Evolutionary conservation across 2,888 invertebrate genomes (phyloP), one percentile per base, ranked within the genome.

Genomic region (Pantelozetes paolii): DNA sequence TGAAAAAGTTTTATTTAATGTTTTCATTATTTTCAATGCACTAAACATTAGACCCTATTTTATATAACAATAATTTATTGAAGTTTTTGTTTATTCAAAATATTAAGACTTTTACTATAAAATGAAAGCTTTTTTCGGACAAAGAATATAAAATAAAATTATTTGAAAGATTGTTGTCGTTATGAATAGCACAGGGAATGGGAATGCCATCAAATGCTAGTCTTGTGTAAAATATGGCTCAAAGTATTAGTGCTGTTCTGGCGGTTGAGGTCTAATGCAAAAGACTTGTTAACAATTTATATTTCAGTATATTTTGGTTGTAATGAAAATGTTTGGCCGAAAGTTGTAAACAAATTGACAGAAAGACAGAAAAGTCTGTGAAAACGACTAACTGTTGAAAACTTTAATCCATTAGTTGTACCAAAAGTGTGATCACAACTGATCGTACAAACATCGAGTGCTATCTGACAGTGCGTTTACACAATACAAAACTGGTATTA

Each of bases 231-330:
- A 15, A 45, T 36, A 45, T 6, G 2, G 45, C 45, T 45, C 18
- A 9, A 45, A 45, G 45, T 15, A 45, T 15, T 45, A 45, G 15
- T 45, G 45, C 11, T 9, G 45, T 45, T 45, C 11, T 45, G 45
- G 11, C 45, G 30, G 30, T 54, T 71, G 57, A 57, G 71, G 15
- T 54, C 71, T 42, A 54, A 67, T 67, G 67, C 67, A 42, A 67
- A 67, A 67, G 15, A 42, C 67, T 67, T 67, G 67, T 67, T 67
- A 67, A 42, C 40, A 32, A 62, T 62, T 62, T 62, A 36, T 36
- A 62, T 62, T 28, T 26, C 23, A 28, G 6, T 59, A 23, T 20
- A 54, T 54, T 30, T 26, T 36, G n/a, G 26, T n/a, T 32, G 8
- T 26, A n/a, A 18, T 64, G 64, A 1, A 64, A 64, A 30, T 64